A percentile compares a stretch with the other conserved stretches of the same genome.
Conservation (phyloP, 2,888 invertebrate species). For the Hartigia nigra region DNA sequence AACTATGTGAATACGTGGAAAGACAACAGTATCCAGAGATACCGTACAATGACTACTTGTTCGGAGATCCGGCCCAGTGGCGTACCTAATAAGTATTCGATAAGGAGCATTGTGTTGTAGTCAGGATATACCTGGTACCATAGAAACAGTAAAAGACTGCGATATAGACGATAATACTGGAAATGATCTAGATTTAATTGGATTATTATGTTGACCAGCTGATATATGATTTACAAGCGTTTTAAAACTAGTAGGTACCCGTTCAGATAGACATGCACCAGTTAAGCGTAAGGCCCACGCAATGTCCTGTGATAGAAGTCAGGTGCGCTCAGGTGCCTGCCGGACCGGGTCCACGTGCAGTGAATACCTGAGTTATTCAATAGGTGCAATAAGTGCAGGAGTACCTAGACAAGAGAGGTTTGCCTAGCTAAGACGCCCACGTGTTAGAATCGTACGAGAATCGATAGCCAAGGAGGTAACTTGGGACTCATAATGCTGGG, state of each 20-base stretch:
- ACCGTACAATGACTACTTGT: background rate
- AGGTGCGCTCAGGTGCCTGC: constrained; percentile 39
- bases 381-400: background rate
- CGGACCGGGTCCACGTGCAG: background rate
- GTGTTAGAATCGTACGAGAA: constrained; percentile 15
- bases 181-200: background rate
- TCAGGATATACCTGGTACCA: background rate
- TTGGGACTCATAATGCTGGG: constrained; percentile 40
- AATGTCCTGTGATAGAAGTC: constrained; percentile 32
- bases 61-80: background rate
- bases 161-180: background rate
- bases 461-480: constrained; percentile 17
- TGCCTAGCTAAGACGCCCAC: background rate
- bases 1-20: background rate
- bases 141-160: background rate
- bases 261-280: background rate
- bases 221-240: background rate
- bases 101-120: background rate
- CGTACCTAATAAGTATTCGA: background rate
- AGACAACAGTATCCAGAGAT: background rate
- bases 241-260: background rate
- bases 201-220: background rate
- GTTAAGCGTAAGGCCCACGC: constrained; percentile 31
- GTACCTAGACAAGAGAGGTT: background rate
- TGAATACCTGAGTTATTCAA: background rate